Base-by-base conservation (phyloP, 2,797 vertebrate species). In the Jordanella pulchra region DNA sequence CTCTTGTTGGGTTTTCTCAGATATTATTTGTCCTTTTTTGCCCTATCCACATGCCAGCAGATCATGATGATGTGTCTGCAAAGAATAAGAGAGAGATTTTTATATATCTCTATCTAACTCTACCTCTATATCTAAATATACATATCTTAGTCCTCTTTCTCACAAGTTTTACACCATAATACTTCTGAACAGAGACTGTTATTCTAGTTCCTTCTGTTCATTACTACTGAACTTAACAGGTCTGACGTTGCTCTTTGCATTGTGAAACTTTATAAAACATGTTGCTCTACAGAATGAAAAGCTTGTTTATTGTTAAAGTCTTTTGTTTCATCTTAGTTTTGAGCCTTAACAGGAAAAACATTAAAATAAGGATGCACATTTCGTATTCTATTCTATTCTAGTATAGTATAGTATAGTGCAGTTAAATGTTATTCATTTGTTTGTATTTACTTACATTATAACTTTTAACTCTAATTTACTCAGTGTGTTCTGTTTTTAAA, bases 1-100 rank as follows among this genome's bases (percentile, higher is more conserved):
- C n/a, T 75, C 47, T 67, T 56, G 4, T n/a, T 12, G 64, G 28
- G 28, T 68, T 78, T 73, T 27, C 60, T 72, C 65, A 63, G 65
- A 71, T n/a, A 13, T 5, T 9, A 3, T 54, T 53, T 61, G 18
- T 39, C 69, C 60, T 39, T 66, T 61, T 50, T 50, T 67, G 67
- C 63, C n/a, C 21, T 1, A 7, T 39, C 27, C 27, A 12, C 54
- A 48, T 28, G 12, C 12, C 72, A 48, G 54, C 48, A 63, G 58
- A 72, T 18, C 44, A 47, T 48, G n/a, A 48, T 55, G 32, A 14
- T 18, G 50, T n/a, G 53, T n/a, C 21, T 74, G n/a, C 21, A 54
- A 23, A 35, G 32, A 39, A 30, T 35, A 51, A 18, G 28, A 64
- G 17, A 51, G 60, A 17, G 14, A 23, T 7, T 25, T 39, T 25